Evolutionary conservation across 2,888 invertebrate species (phyloP).

Genomic region (Hirtodrosophila duncani): DNA sequence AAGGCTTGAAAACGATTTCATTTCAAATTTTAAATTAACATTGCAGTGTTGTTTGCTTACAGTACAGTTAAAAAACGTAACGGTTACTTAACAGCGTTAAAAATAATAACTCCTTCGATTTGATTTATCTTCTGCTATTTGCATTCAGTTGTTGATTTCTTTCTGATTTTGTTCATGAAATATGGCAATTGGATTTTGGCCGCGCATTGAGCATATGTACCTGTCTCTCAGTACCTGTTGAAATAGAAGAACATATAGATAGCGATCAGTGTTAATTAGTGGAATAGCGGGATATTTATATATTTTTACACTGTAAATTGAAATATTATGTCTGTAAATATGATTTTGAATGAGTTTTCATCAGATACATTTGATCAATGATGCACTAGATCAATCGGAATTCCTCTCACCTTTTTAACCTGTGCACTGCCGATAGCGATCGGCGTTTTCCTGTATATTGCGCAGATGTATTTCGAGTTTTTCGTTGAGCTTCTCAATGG

Average conservation of each 20-base stretch:
- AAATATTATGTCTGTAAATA: too few relatives aligned
- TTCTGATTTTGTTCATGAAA: constrained; percentile 55
- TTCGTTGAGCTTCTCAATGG: constrained; percentile 82
- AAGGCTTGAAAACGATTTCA: constrained; percentile 18
- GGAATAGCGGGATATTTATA: not conserved
- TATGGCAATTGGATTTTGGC: constrained; percentile 58
- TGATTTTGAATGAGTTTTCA: too few relatives aligned
- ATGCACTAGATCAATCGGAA: too few relatives aligned
- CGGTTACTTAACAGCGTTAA: constrained; percentile 67
- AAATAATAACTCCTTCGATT: constrained; percentile 60
- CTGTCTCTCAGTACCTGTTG: too few relatives aligned
- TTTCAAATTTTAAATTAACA: constrained; percentile 61
- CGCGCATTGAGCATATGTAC: constrained; percentile 28
- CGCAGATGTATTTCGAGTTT: constrained; percentile 82
- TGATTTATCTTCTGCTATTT: constrained; percentile 34
- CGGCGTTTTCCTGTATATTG: constrained; percentile 82
- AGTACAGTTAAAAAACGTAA: constrained; percentile 66
- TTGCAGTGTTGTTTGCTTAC: constrained; percentile 62
- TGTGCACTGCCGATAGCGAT: constrained; percentile 82
- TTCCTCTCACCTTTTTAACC: too few relatives aligned
- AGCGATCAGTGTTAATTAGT: not conserved
- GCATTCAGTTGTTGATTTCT: too few relatives aligned
- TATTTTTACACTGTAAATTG: constrained; percentile 2
- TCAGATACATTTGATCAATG: constrained; percentile 5
- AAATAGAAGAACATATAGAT: not conserved